phyloP scores from a whole-genome alignment of 2,113 vertebrate species.

The Clupea harengus region DNA sequence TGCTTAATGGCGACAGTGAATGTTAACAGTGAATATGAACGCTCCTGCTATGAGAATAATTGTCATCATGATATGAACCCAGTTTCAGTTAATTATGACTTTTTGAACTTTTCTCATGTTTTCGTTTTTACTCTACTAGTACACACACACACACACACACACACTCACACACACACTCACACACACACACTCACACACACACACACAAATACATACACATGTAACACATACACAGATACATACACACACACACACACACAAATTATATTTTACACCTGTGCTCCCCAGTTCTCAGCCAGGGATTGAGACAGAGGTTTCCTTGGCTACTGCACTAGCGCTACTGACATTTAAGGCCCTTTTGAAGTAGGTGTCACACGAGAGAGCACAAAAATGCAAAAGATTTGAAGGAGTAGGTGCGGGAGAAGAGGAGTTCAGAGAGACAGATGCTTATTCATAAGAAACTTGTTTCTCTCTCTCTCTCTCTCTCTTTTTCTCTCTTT shows the following conservation, averaged over 20 bases:
- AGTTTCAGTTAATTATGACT: neutral
- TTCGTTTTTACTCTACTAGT: neutral
- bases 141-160: neutral
- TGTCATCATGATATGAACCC: neutral
- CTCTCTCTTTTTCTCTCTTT: neutral
- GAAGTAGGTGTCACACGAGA: slow-evolving; percentile 22
- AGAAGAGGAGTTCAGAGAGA: neutral
- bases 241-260: slow-evolving; percentile 26
- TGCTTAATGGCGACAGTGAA: neutral
- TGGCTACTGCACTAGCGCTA: slow-evolving; percentile 37
- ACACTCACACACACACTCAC: neutral
- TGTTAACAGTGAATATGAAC: neutral
- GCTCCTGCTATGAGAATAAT: neutral
- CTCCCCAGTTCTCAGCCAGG: slow-evolving; percentile 16
- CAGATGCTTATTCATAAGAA: neutral
- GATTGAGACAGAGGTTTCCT: slow-evolving; percentile 33
- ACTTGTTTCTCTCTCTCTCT: neutral
- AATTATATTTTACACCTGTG: neutral
- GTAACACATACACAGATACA: neutral
- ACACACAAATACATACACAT: neutral
- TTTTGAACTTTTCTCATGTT: neutral
- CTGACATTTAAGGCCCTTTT: slow-evolving; percentile 36
- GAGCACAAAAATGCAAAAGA: neutral
- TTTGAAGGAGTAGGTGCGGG: neutral
- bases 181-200: neutral